A percentile compares a stretch with the other conserved stretches of the same genome.
These are phyloP conservation scores for Hoplostethus atlanticus DNA, from an alignment of 2,797 vertebrate species.

Conservation along the genomic window DNA sequence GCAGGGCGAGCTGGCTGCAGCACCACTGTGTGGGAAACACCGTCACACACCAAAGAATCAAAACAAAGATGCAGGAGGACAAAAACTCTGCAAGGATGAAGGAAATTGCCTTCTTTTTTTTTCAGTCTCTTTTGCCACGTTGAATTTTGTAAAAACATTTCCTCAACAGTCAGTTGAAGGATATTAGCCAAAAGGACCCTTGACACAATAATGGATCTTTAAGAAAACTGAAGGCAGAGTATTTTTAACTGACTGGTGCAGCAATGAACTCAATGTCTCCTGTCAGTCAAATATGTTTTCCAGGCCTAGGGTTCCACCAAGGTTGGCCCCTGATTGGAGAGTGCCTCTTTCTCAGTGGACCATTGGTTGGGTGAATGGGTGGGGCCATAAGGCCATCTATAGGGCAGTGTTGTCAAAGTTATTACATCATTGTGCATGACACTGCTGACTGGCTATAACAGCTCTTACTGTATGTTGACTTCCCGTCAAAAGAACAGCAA, in stretches of 20 bases:
- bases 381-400: constrained; percentile 47
- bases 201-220: constrained; percentile 53
- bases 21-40: constrained; percentile 75
- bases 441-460: constrained; percentile 54
- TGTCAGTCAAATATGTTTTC: constrained; percentile 50
- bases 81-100: constrained; percentile 56
- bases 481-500: constrained; percentile 67
- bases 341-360: constrained; percentile 23
- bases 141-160: constrained; percentile 71
- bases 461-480: constrained; percentile 61
- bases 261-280: constrained; percentile 47
- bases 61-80: constrained; percentile 69
- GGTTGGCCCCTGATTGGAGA: constrained; percentile 26
- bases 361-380: constrained; percentile 41
- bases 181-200: constrained; percentile 58
- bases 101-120: constrained; percentile 63
- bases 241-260: constrained; percentile 45
- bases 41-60: constrained; percentile 63
- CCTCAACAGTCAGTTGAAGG: constrained; percentile 54
- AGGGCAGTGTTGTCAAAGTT: constrained; percentile 55
- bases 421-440: constrained; percentile 62
- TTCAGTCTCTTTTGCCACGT: constrained; percentile 53
- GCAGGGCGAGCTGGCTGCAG: constrained; percentile 67
- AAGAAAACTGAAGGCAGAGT: constrained; percentile 46
- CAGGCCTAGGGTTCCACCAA: constrained; percentile 21